A percentile compares a stretch with the other conserved stretches of the same genome.
phyloP scores from a whole-genome alignment of 2,888 invertebrate species.

The Apocheima hispidaria region DNA sequence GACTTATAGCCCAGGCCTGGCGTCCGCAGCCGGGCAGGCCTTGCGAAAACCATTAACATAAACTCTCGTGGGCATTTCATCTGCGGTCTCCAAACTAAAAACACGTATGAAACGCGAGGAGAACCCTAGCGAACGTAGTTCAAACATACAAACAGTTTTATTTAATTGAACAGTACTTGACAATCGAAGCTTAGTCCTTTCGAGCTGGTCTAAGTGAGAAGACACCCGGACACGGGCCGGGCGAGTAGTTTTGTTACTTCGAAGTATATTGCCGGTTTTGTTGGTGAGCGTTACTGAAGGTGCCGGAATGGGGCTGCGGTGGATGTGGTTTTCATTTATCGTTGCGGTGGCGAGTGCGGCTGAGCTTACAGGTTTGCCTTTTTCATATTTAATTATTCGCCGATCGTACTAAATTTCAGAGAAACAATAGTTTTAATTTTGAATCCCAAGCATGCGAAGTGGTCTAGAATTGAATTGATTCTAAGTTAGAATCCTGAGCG shows the following conservation, averaged over 20 bases:
- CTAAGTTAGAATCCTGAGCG: too few relatives aligned
- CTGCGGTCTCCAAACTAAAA: neutral
- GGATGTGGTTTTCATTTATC: constrained; percentile 22
- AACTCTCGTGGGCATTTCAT: constrained; percentile 9
- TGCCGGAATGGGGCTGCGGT: constrained; percentile 28
- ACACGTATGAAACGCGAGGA: constrained; percentile 7
- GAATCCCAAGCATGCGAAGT: too few relatives aligned
- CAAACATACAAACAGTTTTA: neutral
- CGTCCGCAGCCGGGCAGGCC: too few relatives aligned
- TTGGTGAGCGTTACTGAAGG: neutral
- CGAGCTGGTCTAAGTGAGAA: neutral
- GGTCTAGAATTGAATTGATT: too few relatives aligned
- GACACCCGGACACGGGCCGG: neutral
- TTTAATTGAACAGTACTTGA: neutral
- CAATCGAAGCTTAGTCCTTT: constrained; percentile 10
- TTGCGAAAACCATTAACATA: neutral
- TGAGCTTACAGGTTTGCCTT: constrained; percentile 36
- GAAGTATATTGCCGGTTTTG: constrained; percentile 16
- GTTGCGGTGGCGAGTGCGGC: constrained; percentile 22
- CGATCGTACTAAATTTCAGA: neutral
- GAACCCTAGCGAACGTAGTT: neutral
- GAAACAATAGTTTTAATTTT: too few relatives aligned
- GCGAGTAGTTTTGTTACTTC: neutral
- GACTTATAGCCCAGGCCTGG: neutral
- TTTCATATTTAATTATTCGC: too few relatives aligned